These are phyloP conservation scores for Conger conger DNA, from an alignment of 2,113 vertebrate genomes.

Conservation along the genomic window DNA sequence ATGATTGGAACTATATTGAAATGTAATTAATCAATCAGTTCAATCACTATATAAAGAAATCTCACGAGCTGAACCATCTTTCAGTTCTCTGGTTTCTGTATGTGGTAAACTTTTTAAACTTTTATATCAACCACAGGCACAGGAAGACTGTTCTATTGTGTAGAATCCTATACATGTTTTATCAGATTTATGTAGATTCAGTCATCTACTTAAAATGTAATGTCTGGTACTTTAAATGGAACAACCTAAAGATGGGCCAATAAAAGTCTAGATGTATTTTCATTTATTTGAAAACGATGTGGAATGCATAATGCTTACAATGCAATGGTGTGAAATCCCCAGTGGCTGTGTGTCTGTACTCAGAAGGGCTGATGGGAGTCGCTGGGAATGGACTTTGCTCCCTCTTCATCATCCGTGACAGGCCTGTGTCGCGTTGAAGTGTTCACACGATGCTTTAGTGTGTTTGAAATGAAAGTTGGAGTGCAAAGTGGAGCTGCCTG, in stretches of 20 bases:
- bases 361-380: too few relatives aligned
- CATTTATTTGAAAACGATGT: too few relatives aligned
- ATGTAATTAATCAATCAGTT: not conserved
- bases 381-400: too few relatives aligned
- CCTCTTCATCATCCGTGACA: not conserved
- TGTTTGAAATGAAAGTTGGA: too few relatives aligned
- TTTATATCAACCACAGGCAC: not conserved
- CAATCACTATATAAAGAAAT: not conserved
- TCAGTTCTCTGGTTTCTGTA: conserved; percentile 23
- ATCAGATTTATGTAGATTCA: not conserved
- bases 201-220: not conserved
- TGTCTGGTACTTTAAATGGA: not conserved
- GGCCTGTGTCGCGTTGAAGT: not conserved
- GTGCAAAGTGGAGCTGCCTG: too few relatives aligned
- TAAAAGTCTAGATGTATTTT: not conserved
- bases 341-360: too few relatives aligned
- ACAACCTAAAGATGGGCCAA: not conserved
- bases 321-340: too few relatives aligned
- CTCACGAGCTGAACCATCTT: conserved; percentile 16
- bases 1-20: too few relatives aligned
- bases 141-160: not conserved
- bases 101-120: not conserved
- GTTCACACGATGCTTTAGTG: too few relatives aligned
- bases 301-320: too few relatives aligned
- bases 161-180: conserved; percentile 11